Evolutionary conservation across 2,888 invertebrate species (phyloP).

Genomic region (Tachina fera): DNA sequence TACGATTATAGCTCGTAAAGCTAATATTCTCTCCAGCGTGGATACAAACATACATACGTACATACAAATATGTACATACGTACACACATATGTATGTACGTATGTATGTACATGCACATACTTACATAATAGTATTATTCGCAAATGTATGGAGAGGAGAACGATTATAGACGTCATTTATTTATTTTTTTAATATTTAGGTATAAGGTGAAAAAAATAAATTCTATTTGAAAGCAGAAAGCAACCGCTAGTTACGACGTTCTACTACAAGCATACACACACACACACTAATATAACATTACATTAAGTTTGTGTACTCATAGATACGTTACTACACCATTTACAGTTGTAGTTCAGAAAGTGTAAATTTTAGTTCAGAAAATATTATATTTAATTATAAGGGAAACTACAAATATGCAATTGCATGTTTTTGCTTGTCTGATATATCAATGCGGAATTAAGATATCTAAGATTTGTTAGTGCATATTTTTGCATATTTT

Average conservation of each 20-base stretch:
- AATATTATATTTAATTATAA: too few relatives aligned
- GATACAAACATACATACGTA: not conserved
- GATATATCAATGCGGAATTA: too few relatives aligned
- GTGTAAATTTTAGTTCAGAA: too few relatives aligned
- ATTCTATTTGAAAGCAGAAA: slow-evolving; percentile 5
- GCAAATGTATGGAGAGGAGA: slow-evolving; percentile 16
- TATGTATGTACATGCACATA: not conserved
- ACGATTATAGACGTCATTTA: slow-evolving; percentile 46
- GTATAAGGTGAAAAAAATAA: slow-evolving; percentile 35
- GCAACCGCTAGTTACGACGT: not conserved
- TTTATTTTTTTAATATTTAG: slow-evolving; percentile 40
- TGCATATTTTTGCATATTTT: too few relatives aligned
- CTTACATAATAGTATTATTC: not conserved
- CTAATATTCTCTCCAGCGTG: not conserved
- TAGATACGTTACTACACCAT: too few relatives aligned
- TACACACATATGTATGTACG: not conserved
- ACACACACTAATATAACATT: not conserved
- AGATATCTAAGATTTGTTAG: too few relatives aligned
- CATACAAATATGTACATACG: too few relatives aligned
- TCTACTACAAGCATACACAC: not conserved
- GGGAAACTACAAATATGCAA: too few relatives aligned
- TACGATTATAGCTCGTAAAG: not conserved
- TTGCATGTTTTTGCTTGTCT: too few relatives aligned
- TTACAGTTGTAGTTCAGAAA: too few relatives aligned
- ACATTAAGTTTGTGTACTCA: not conserved